Percentiles rank a stretch among this genome's conserved stretches.
These are phyloP conservation scores for Diglossa cyanea DNA, from an alignment of 2,797 vertebrate species.

Conservation along the genomic window DNA sequence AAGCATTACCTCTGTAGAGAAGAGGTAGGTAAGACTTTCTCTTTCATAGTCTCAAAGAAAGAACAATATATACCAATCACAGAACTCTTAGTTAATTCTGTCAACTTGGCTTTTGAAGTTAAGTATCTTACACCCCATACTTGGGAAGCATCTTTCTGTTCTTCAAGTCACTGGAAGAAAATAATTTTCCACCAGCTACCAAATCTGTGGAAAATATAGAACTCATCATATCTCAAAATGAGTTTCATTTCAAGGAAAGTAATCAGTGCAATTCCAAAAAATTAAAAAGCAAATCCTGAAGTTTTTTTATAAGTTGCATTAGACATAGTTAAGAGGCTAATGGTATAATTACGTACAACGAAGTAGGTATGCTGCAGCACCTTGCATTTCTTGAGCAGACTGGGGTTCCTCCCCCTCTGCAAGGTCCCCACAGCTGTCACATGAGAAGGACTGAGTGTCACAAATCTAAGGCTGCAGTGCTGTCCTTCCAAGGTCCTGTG, in stretches of 20 bases:
- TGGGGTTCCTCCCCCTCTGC: background rate
- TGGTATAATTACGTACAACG: background rate
- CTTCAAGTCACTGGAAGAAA: background rate
- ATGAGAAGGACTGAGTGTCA: background rate
- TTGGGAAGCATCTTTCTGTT: background rate
- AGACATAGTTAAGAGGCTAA: background rate
- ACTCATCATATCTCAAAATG: background rate
- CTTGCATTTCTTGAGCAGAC: background rate
- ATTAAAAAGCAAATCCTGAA: background rate
- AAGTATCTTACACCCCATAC: background rate
- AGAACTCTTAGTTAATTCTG: background rate
- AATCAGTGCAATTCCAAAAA: background rate
- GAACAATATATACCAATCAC: background rate
- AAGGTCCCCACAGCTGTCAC: background rate
- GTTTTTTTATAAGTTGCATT: background rate
- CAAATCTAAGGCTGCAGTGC: background rate
- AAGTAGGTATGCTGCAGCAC: background rate
- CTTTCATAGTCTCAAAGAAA: background rate
- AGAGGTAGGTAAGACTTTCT: background rate
- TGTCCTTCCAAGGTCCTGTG: background rate
- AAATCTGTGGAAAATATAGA: background rate
- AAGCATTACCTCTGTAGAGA: background rate
- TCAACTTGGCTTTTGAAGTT: background rate
- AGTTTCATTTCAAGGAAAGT: background rate
- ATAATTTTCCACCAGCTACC: background rate